A percentile compares a stretch with the other conserved stretches of the same genome.
Evolutionary conservation across 2,888 invertebrate genomes (phyloP).

Genomic region (Liodrosophila aerea): DNA sequence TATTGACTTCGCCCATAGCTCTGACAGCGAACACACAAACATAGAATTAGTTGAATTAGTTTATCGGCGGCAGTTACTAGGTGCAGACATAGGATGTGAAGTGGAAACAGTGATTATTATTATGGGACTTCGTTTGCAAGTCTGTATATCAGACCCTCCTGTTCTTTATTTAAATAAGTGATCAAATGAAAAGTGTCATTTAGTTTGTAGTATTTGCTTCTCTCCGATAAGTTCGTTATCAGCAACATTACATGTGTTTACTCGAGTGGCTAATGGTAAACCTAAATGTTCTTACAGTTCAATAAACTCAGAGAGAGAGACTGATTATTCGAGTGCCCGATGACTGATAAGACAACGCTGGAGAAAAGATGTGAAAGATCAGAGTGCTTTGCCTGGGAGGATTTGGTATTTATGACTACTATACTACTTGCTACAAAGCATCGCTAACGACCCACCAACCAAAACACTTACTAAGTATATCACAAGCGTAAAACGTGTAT

Average conservation of each 20-base stretch:
- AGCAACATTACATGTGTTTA: neutral
- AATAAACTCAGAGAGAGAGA: conserved; percentile 22
- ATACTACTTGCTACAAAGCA: conserved; percentile 69
- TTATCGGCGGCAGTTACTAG: no score
- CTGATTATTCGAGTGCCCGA: neutral
- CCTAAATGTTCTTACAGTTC: conserved; percentile 24
- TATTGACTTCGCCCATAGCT: no score
- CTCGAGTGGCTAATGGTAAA: neutral
- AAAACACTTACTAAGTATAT: conserved; percentile 73
- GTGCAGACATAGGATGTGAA: no score
- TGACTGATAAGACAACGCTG: conserved; percentile 1
- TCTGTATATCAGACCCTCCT: no score
- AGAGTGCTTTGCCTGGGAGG: conserved; percentile 48
- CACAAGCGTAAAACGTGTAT: conserved; percentile 58
- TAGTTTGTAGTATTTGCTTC: no score
- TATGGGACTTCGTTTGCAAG: no score
- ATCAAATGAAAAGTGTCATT: no score
- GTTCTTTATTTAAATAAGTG: no score
- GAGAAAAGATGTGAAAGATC: conserved; percentile 6
- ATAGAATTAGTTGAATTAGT: no score
- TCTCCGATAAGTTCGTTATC: no score
- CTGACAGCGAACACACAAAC: no score
- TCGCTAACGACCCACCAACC: conserved; percentile 62
- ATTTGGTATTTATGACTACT: conserved; percentile 78
- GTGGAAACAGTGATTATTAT: no score